phyloP scores from a whole-genome alignment of 2,797 vertebrate species.

The Pelodytes ibericus region DNA sequence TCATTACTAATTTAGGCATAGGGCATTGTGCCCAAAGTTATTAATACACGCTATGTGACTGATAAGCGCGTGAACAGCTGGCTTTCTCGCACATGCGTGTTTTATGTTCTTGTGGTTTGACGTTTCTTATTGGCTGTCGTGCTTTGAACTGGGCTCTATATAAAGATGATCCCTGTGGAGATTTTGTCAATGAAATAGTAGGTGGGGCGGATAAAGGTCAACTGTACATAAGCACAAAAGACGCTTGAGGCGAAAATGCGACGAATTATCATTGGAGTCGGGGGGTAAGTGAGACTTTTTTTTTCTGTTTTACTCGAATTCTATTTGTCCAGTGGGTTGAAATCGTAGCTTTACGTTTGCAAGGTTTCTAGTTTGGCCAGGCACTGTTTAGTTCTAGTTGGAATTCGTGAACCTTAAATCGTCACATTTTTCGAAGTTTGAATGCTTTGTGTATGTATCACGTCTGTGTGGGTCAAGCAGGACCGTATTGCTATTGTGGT shows the following conservation, averaged over 20 bases:
- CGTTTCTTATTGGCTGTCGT: conserved; percentile 3
- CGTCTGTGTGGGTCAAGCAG: no score
- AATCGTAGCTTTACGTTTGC: neutral
- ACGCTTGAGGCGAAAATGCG: conserved; percentile 60
- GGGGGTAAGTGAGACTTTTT: conserved; percentile 79
- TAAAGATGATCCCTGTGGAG: conserved; percentile 46
- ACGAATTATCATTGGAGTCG: conserved; percentile 89
- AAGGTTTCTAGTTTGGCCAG: no score
- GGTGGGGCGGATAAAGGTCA: conserved; percentile 25
- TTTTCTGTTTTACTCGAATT: neutral
- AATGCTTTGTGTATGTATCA: neutral
- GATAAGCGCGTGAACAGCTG: conserved; percentile 62
- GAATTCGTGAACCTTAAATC: neutral
- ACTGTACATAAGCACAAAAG: neutral
- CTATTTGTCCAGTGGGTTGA: neutral
- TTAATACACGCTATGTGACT: conserved; percentile 59
- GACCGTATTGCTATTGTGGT: no score
- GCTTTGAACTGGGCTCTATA: conserved; percentile 71
- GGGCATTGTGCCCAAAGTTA: conserved; percentile 57
- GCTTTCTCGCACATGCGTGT: neutral
- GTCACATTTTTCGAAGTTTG: neutral
- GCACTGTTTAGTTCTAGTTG: neutral
- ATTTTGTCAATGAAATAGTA: conserved; percentile 84
- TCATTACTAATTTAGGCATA: conserved; percentile 74
- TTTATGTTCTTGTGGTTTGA: neutral